Conservation (phyloP, 2,113 vertebrate genomes). For the Stigmatopora argus region DNA sequence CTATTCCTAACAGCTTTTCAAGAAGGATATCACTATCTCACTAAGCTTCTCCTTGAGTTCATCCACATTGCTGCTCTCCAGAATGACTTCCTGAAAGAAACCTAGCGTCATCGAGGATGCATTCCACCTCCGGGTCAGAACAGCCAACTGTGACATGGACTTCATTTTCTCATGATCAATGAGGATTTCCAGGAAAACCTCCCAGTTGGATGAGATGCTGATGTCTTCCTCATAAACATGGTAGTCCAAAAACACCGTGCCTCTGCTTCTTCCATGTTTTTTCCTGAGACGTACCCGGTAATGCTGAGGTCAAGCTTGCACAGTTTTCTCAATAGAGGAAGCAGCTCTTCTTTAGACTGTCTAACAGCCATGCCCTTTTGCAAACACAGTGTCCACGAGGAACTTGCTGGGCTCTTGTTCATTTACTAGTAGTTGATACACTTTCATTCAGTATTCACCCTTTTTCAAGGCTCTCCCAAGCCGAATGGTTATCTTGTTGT, state of each 20-base stretch:
- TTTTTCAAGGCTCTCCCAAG: conserved; percentile 96
- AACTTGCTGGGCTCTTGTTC: conserved; percentile 97
- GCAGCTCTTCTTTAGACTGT: conserved; percentile 93
- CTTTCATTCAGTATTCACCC: conserved; percentile 97
- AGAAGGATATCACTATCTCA: conserved; percentile 84
- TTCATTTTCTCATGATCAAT: conserved; percentile 94
- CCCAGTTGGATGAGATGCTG: conserved; percentile 99
- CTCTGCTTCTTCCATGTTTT: conserved; percentile 99
- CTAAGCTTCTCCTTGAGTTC: conserved; percentile 92
- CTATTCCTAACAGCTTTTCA: conserved; percentile 82
- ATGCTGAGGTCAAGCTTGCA: conserved; percentile 90
- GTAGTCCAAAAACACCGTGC: conserved; percentile 96
- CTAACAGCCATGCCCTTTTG: conserved; percentile 97
- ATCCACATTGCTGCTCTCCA: conserved; percentile 93
- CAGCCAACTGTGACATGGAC: conserved; percentile 94
- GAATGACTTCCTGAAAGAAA: conserved; percentile 87
- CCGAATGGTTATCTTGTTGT: conserved; percentile 98
- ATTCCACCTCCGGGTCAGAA: conserved; percentile 85
- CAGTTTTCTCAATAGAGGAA: conserved; percentile 90
- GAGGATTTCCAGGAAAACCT: conserved; percentile 95
- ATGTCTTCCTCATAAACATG: conserved; percentile 98
- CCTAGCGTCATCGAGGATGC: conserved; percentile 88
- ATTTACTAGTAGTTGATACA: conserved; percentile 92
- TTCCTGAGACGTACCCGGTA: conserved; percentile 92
- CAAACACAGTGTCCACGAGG: conserved; percentile 94